Base-by-base conservation (phyloP, 2,797 vertebrate species). In the Gymnocypris eckloni region DNA sequence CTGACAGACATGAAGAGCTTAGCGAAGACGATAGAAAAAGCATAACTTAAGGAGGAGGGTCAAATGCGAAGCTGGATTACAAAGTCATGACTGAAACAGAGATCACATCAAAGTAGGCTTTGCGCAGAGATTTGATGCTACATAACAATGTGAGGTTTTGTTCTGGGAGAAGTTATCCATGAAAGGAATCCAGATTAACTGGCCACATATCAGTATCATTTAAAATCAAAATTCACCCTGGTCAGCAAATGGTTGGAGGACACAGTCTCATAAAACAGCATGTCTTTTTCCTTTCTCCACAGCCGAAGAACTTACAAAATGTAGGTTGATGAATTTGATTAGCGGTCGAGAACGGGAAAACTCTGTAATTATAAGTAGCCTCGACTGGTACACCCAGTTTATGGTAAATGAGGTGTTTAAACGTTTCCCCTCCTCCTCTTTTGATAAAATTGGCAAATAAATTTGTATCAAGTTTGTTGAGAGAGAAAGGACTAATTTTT, bases 31-130 rank as follows among this genome's bases (percentile, higher is more conserved):
- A 92, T 88, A 93, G 88, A 89, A 91, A 79, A 88, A 89, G 90
- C 80, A 6, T 88, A 93, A 92, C 82, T 54, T 92, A 88, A 93
- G 89, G 91, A 92, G 88, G 81, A 89, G 85, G 91, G 89, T 92
- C 92, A 94, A 93, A 93, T 91, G 86, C 90, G 92, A 94, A 93
- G 90, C 86, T 61, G 88, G 93, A 96, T 96, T 95, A 95, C 89
- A 86, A 90, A 95, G 92, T 90, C 89, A 91, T 88, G 87, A 90
- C 90, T 90, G 88, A 91, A 94, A 90, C 90, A 84, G 90, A 22
- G 70, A 92, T 95, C 88, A 92, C 84, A 93, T 95, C 94, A 95
- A 95, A 96, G 95, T 87, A 77, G 88, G 87, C 86, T 90, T 88
- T n/a, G 33, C 83, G 83, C 92, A 83, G 90, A 94, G 94, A 96